Conservation (phyloP, 2,113 vertebrate species). For the human (Homo sapiens) region GRCh38 chr6:109505501-109506000, state of each 20-base stretch:
- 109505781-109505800: background rate
- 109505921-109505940: background rate
- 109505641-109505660: background rate
- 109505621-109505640: background rate
- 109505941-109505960: background rate
- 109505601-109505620: background rate
- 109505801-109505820: too few species aligned
- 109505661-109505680: background rate
- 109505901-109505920: background rate
- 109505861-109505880: background rate
- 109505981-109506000: background rate
- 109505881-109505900: background rate
- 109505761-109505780: background rate
- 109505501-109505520: background rate
- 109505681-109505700: background rate
- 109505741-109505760: background rate
- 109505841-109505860: background rate
- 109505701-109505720: background rate
- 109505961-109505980: background rate
- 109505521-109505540: background rate
- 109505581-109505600: constrained; percentile 26
- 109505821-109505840: background rate
- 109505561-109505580: constrained; percentile 23
- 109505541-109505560: background rate
- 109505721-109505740: background rate